These are phyloP conservation scores for Amyelois transitella DNA, from an alignment of 1,140 invertebrate species.

Conservation along the genomic window DNA sequence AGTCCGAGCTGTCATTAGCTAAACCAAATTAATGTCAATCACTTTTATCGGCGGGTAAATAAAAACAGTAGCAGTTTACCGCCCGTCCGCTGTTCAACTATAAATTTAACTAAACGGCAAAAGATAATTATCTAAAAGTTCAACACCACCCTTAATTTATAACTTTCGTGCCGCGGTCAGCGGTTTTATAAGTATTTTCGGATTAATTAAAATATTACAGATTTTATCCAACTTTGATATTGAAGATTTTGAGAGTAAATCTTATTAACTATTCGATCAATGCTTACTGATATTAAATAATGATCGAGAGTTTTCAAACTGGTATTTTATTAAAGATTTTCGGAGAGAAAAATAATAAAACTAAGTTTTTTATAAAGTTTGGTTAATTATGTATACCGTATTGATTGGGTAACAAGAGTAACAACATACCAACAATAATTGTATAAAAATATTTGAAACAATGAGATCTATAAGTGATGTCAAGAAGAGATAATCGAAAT, in stretches of 20 bases:
- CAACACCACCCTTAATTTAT: constrained; percentile 45
- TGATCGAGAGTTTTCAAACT: background rate
- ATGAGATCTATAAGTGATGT: no score
- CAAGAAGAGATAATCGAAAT: no score
- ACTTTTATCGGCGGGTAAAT: constrained; percentile 62
- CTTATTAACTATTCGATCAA: constrained; percentile 27
- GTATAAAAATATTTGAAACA: no score
- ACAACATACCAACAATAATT: no score
- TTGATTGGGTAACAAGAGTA: background rate
- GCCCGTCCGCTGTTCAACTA: constrained; percentile 24
- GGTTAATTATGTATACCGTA: background rate
- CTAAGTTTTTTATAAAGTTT: background rate
- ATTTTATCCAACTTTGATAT: constrained; percentile 13
- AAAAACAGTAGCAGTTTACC: constrained; percentile 56
- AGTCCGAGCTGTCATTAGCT: constrained; percentile 36
- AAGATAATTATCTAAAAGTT: constrained; percentile 44
- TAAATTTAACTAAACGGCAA: constrained; percentile 44
- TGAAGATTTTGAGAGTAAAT: constrained; percentile 20
- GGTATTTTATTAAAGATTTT: background rate
- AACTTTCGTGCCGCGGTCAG: constrained; percentile 32
- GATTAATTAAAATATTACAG: constrained; percentile 57
- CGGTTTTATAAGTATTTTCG: constrained; percentile 54
- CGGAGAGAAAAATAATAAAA: background rate
- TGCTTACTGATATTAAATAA: constrained; percentile 4
- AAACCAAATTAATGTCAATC: constrained; percentile 60